These are phyloP conservation scores for Apodemia zela DNA, from an alignment of 2,888 invertebrate genomes.

Conservation along the genomic window DNA sequence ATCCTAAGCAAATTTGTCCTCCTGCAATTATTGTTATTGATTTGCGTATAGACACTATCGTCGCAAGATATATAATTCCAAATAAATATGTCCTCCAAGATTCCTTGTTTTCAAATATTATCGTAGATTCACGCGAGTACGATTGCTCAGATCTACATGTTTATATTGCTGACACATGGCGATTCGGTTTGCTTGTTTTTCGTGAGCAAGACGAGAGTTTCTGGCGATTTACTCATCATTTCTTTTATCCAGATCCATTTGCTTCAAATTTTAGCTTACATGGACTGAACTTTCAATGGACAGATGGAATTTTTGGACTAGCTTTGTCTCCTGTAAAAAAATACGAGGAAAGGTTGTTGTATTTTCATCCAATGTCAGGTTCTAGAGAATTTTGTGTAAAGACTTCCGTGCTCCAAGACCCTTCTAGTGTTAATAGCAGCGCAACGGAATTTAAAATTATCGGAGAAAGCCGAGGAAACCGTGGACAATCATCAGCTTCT, in stretches of 20 bases:
- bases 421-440: conserved; percentile 57
- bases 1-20: conserved; percentile 84
- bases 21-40: conserved; percentile 88
- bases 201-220: conserved; percentile 79
- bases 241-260: conserved; percentile 86
- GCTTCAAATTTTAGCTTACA: conserved; percentile 87
- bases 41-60: conserved; percentile 81
- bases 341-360: conserved; percentile 82
- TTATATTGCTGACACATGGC: conserved; percentile 86
- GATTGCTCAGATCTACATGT: conserved; percentile 83
- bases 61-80: conserved; percentile 84
- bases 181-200: conserved; percentile 83
- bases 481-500: conserved; percentile 87
- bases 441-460: conserved; percentile 54
- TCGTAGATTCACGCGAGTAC: conserved; percentile 80
- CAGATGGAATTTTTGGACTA: conserved; percentile 89
- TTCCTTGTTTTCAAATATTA: conserved; percentile 84
- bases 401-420: conserved; percentile 83
- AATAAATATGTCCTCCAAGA: conserved; percentile 83
- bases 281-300: conserved; percentile 89
- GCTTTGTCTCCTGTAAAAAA: conserved; percentile 81
- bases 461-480: conserved; percentile 77
- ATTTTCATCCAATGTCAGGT: conserved; percentile 91
- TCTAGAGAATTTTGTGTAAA: conserved; percentile 88
- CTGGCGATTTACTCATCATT: conserved; percentile 84